Conservation (phyloP, 2,888 invertebrate genomes). For the Metallyticus violacea region DNA sequence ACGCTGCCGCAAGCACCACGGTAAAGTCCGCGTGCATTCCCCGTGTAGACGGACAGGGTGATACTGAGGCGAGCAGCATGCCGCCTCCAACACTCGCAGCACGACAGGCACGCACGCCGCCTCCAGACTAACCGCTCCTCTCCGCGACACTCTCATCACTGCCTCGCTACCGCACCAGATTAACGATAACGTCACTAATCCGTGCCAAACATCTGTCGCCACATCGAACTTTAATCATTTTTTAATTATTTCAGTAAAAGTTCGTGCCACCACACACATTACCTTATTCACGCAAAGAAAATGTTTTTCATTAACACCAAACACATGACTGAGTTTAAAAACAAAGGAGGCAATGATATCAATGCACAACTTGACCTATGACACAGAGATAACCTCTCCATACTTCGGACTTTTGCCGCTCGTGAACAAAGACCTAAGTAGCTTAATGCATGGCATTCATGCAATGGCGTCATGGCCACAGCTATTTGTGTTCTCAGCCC, state of each 20-base stretch:
- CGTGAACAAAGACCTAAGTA: too few relatives aligned
- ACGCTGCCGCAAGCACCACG: slow-evolving; percentile 29
- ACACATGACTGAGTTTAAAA: background rate
- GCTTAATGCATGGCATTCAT: too few relatives aligned
- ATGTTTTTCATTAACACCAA: background rate
- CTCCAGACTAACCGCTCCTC: slow-evolving; percentile 9
- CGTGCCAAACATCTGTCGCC: background rate
- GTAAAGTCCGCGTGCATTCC: slow-evolving; percentile 17
- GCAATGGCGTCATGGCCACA: too few relatives aligned
- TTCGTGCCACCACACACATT: too few relatives aligned
- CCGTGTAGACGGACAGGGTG: background rate
- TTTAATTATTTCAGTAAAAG: too few relatives aligned
- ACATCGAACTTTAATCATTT: too few relatives aligned
- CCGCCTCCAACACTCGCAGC: slow-evolving; percentile 23
- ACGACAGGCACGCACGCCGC: slow-evolving; percentile 19
- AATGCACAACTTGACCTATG: background rate
- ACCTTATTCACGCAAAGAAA: too few relatives aligned
- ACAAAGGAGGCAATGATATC: background rate
- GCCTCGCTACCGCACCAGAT: background rate
- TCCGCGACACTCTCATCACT: background rate
- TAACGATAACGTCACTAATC: background rate
- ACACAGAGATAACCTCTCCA: background rate
- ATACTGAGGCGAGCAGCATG: slow-evolving; percentile 14
- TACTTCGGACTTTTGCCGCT: background rate
- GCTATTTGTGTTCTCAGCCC: too few relatives aligned